Evolutionary conservation across 1,140 invertebrate species (phyloP).

Genomic region (Bemisia tabaci): DNA sequence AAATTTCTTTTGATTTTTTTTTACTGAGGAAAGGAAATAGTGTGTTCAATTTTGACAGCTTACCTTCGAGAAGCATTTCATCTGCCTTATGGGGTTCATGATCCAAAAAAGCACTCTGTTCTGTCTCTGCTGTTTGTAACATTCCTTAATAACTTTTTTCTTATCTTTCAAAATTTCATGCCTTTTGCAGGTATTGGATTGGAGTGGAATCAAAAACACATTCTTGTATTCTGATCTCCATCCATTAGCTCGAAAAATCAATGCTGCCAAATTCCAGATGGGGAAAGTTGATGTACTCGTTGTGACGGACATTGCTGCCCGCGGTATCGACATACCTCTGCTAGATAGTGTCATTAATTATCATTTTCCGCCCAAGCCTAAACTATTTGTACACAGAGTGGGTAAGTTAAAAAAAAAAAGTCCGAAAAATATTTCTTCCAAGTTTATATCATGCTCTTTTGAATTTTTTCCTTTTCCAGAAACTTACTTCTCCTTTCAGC

Average conservation of each 20-base stretch:
- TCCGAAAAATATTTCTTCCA: neutral
- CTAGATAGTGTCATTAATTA: slow-evolving; percentile 95
- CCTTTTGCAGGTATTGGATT: slow-evolving; percentile 56
- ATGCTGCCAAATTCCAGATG: slow-evolving; percentile 79
- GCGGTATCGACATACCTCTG: slow-evolving; percentile 93
- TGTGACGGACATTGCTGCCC: slow-evolving; percentile 93
- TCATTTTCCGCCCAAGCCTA: slow-evolving; percentile 92
- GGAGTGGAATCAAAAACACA: slow-evolving; percentile 64
- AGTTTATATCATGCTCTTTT: neutral
- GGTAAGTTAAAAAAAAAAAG: slow-evolving; percentile 48
- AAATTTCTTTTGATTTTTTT: too few species aligned
- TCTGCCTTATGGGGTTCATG: too few species aligned
- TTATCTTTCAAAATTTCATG: slow-evolving; percentile 6
- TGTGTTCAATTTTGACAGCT: too few species aligned
- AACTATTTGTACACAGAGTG: slow-evolving; percentile 96
- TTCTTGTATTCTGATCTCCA: slow-evolving; percentile 93
- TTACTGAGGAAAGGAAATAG: too few species aligned
- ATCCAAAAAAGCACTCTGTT: too few species aligned
- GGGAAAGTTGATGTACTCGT: slow-evolving; percentile 66
- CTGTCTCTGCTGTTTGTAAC: neutral
- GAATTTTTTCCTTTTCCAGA: too few species aligned
- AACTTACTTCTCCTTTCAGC: too few species aligned
- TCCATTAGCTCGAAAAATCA: slow-evolving; percentile 88
- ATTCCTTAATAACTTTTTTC: neutral
- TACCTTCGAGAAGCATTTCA: too few species aligned